Evolutionary conservation across 2,888 invertebrate species (phyloP), one percentile per base, ranked within the genome.

Genomic region (Diarsia rubi): DNA sequence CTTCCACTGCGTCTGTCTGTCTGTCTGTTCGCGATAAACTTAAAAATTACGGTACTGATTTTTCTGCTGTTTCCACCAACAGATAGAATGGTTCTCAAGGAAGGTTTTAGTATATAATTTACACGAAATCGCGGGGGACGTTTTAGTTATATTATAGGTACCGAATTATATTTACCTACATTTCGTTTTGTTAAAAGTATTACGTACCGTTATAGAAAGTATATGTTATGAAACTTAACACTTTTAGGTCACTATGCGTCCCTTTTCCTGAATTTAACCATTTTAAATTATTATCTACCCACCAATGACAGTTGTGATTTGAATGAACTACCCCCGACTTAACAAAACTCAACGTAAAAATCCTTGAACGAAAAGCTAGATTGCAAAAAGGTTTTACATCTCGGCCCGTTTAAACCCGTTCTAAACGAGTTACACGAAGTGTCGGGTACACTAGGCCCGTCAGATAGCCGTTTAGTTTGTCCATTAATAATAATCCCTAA

Each of bases 401-500:
- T 24, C 45, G 27, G 27, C 65, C 60, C 44, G n/a, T 76, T 78
- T 74, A 65, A 81, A 80, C 71, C 64, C 69, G 57, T 31, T 72
- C 65, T 66, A n/a, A 84, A 81, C 66, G 75, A 85, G 78, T 84
- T 66, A 81, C 47, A 81, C 71, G 44, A 78, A 81, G 73, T 81
- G 76, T 81, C 78, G 72, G 72, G 59, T 65, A 84, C 77, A 82
- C 73, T 77, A 79, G 65, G 45, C 69, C 57, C 64, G 76, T 84
- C 78, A 79, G 77, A 87, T 90, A 90, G 87, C 90, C 88, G 85
- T 86, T 89, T 88, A 84, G 86, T 85, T 82, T 79, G 87, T 86
- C 89, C 90, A 92, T 92, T 91, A 90, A 90, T 91, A 91, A 89
- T 91, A 90, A 90, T 88, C 86, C 83, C 59, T 81, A 79, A 79